A percentile compares a stretch with the other conserved stretches of the same genome.
These are phyloP conservation scores for Gopherus flavomarginatus DNA, from an alignment of 2,113 vertebrate genomes.

Conservation along the genomic window DNA sequence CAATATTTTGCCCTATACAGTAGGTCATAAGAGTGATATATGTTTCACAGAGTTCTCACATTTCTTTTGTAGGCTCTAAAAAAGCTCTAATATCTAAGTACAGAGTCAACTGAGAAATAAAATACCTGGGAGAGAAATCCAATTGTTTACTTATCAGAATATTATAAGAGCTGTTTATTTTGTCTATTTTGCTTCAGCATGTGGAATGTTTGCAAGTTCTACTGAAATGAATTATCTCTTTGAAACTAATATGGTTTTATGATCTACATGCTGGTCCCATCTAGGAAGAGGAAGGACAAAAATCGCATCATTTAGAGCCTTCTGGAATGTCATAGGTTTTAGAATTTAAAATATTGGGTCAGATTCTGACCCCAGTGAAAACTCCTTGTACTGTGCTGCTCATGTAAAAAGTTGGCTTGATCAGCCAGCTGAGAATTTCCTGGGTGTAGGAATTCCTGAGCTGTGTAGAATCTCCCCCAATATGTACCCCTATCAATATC, in stretches of 20 bases:
- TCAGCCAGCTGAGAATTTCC: not conserved
- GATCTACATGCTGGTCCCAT: not conserved
- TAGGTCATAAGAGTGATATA: not conserved
- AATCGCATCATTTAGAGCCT: not conserved
- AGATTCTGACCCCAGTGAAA: not conserved
- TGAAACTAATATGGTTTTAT: not conserved
- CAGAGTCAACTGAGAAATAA: not conserved
- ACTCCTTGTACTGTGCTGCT: not conserved
- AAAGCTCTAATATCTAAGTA: not conserved
- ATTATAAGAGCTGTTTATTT: not conserved
- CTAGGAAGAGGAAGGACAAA: not conserved
- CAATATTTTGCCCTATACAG: not conserved
- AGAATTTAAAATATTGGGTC: not conserved
- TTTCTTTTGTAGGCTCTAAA: not conserved
- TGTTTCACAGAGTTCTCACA: not conserved
- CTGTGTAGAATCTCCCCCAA: not conserved
- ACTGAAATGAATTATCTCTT: not conserved
- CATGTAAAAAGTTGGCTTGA: not conserved
- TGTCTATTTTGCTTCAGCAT: not conserved
- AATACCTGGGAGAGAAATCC: not conserved
- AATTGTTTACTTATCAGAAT: not conserved
- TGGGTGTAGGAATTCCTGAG: not conserved
- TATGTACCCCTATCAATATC: not conserved
- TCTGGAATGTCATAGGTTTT: not conserved
- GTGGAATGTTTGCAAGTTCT: not conserved